phyloP scores from a whole-genome alignment of 2,888 invertebrate species.

The Camponotus fellah region DNA sequence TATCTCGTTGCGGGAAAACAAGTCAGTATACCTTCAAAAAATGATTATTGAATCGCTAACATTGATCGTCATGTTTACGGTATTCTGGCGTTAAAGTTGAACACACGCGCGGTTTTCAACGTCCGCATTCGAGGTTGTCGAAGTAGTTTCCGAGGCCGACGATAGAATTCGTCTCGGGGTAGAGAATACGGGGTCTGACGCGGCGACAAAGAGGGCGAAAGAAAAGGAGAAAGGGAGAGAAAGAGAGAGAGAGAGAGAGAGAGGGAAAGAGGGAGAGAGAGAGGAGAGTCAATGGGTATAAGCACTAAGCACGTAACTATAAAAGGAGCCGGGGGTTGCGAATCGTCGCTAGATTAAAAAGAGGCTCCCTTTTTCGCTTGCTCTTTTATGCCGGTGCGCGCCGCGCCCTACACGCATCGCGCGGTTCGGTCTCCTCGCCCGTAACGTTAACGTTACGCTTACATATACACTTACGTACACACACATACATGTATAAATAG shows the following conservation, averaged over 20 bases:
- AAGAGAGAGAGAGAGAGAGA: constrained; percentile 68
- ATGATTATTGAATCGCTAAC: background rate
- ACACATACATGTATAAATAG: background rate
- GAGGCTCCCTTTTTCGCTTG: constrained; percentile 85
- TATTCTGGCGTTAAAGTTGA: constrained; percentile 1
- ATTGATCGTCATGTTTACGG: background rate
- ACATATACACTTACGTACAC: constrained; percentile 18
- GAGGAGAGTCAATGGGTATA: constrained; percentile 80
- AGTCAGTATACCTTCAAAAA: background rate
- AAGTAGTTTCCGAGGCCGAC: constrained; percentile 44
- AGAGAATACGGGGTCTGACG: constrained; percentile 57
- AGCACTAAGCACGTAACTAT: constrained; percentile 84
- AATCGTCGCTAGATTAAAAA: constrained; percentile 86
- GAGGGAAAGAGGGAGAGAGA: constrained; percentile 59
- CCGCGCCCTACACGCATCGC: constrained; percentile 77
- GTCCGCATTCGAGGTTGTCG: constrained; percentile 12
- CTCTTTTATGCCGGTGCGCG: constrained; percentile 83
- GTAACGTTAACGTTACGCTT: constrained; percentile 58
- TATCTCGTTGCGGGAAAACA: background rate
- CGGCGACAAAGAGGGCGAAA: constrained; percentile 61
- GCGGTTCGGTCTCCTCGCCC: constrained; percentile 60
- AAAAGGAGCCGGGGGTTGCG: constrained; percentile 84
- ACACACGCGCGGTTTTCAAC: constrained; percentile 19
- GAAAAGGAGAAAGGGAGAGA: constrained; percentile 29
- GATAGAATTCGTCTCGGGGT: constrained; percentile 51